phyloP scores from a whole-genome alignment of 1,140 invertebrate species.

The Chrysoperla carnea region DNA sequence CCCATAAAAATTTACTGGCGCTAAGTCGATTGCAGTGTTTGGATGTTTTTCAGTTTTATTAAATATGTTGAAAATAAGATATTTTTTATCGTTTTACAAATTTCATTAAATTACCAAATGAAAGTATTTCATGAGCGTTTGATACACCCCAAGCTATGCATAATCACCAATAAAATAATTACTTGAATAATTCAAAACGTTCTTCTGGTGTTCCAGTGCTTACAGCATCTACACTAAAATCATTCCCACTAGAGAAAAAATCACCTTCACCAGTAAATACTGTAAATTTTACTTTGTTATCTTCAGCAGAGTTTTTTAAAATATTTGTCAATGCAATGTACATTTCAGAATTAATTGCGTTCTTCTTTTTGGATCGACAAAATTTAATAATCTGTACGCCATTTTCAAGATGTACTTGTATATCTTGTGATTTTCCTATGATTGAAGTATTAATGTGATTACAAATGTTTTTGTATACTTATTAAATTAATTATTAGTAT shows the following conservation, averaged over 20 bases:
- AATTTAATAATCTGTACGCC: slow-evolving; percentile 45
- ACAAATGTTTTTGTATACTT: no score
- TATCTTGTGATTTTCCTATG: no score
- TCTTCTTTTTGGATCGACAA: slow-evolving; percentile 57
- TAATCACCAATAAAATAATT: background rate
- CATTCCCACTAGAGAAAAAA: slow-evolving; percentile 78
- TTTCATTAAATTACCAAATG: no score
- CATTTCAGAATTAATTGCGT: slow-evolving; percentile 58
- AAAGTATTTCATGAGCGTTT: no score
- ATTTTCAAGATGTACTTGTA: slow-evolving; percentile 15
- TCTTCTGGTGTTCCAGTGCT: slow-evolving; percentile 3
- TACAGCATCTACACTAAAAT: slow-evolving; percentile 30
- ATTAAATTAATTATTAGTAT: no score
- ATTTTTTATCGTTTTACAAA: no score
- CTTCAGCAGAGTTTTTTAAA: slow-evolving; percentile 43
- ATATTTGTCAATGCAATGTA: slow-evolving; percentile 43
- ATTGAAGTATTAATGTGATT: no score
- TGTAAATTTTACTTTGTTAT: slow-evolving; percentile 40
- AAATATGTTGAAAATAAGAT: no score
- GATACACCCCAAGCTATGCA: no score
- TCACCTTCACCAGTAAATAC: slow-evolving; percentile 61
- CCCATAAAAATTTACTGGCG: no score
- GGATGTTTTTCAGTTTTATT: no score
- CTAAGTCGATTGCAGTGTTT: no score
- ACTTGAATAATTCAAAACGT: slow-evolving; percentile 1